Evolutionary conservation across 2,888 invertebrate species (phyloP).

Genomic region (Caenorhabditis sp.): DNA sequence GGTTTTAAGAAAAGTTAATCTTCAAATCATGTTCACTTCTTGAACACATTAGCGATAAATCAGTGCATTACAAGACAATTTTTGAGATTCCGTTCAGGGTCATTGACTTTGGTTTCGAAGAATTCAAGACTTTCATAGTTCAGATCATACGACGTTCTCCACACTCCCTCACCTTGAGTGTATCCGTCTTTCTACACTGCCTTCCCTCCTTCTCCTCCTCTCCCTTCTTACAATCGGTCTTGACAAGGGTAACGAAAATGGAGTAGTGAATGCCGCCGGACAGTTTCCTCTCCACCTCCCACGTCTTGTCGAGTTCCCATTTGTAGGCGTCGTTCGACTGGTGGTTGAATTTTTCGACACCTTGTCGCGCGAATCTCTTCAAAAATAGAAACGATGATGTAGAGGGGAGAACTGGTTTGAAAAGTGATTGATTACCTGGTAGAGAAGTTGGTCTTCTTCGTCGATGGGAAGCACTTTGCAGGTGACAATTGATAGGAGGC

Average conservation of each 20-base stretch:
- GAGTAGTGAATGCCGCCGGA: constrained; percentile 72
- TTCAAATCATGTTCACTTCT: too few relatives aligned
- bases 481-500: constrained; percentile 16
- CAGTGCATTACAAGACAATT: too few relatives aligned
- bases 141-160: too few relatives aligned
- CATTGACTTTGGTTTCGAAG: not conserved
- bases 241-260: constrained; percentile 71
- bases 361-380: constrained; percentile 71
- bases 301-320: constrained; percentile 69
- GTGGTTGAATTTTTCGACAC: constrained; percentile 72
- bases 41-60: too few relatives aligned
- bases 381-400: constrained; percentile 48
- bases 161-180: constrained; percentile 43
- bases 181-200: constrained; percentile 59
- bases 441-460: constrained; percentile 62
- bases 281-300: constrained; percentile 69
- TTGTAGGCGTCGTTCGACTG: constrained; percentile 75
- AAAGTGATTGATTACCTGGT: constrained; percentile 53
- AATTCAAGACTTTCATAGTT: too few relatives aligned
- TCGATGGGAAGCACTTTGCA: constrained; percentile 58
- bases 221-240: constrained; percentile 75
- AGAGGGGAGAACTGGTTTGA: constrained; percentile 38
- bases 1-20: not conserved
- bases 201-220: constrained; percentile 21
- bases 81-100: not conserved